Base-by-base conservation (phyloP, 2,888 invertebrate genomes). In the Polydrusus cervinus region DNA sequence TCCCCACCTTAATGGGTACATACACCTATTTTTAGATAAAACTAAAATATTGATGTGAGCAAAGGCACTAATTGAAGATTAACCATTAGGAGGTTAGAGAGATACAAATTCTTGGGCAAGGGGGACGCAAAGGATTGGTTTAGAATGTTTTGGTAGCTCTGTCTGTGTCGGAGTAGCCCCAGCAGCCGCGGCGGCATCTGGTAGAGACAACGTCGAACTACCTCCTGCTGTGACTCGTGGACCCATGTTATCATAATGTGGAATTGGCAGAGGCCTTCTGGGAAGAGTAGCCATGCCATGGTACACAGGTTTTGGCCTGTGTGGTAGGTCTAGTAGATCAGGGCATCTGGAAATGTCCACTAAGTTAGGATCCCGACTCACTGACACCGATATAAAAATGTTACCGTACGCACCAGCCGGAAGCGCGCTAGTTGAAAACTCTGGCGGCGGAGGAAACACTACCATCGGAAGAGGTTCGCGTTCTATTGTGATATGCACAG, bases 191-290 rank as follows among this genome's bases (percentile, higher is more conserved):
- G 88, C 65, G 86, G 84, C 90, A 82, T 92, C 94, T 78, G 94
- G 94, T 79, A 96, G 89, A 34, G 95, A 95, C 85, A 95, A 92
- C 30, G 94, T 95, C 9, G 96, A 96, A 85, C 95, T 95, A 61
- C 96, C 96, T 78, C 95, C 94, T 43, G 95, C 95, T 10, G 96
- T 96, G 66, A 96, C 94, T 79, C 96, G 90, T 67, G 95, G 94
- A 8, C 96, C 96, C 93, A 96, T 95, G 88, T 96, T 96, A 88
- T 97, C 96, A 86, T 96, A 96, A 84, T 88, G 90, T 82, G 84
- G 86, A 86, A 84, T 82, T 82, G 84, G 86, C 86, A 76, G 61
- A 73, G 85, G 82, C 75, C 89, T 84, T 81, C 84, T 85, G 75
- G 84, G 88, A 83, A 84, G 84, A 82, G 86, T 88, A 80, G 84